Conservation (phyloP, 2,113 vertebrate genomes). For the Thunnus thynnus region DNA sequence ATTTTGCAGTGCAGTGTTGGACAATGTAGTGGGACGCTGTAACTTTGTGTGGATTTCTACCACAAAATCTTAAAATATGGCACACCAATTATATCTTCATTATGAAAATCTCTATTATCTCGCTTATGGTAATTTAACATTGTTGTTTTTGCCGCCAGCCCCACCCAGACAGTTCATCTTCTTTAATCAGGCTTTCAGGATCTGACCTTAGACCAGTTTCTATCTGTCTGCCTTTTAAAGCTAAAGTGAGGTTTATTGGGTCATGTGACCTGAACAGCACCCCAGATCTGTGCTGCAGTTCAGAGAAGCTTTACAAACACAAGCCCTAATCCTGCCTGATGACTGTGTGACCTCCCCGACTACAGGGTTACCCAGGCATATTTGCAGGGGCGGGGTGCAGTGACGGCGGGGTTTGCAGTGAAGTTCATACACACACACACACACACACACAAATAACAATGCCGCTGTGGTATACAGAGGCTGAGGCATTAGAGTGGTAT, state of each 20-base stretch:
- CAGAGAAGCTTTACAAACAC: slow-evolving; percentile 52
- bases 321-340: slow-evolving; percentile 46
- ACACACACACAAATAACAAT: slow-evolving; percentile 27
- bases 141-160: slow-evolving; percentile 33
- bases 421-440: slow-evolving; percentile 21
- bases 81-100: slow-evolving; percentile 2
- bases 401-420: neutral
- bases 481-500: slow-evolving; percentile 60
- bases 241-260: slow-evolving; percentile 36
- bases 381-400: slow-evolving; percentile 28
- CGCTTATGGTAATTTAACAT: neutral
- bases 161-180: slow-evolving; percentile 16
- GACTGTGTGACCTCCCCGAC: slow-evolving; percentile 39
- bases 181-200: slow-evolving; percentile 37
- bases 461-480: slow-evolving; percentile 30
- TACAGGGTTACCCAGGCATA: slow-evolving; percentile 32
- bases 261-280: slow-evolving; percentile 46
- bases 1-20: neutral
- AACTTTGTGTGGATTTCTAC: neutral
- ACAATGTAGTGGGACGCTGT: neutral
- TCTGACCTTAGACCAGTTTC: slow-evolving; percentile 49
- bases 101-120: slow-evolving; percentile 36
- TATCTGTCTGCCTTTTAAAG: slow-evolving; percentile 29
- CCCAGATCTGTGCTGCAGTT: slow-evolving; percentile 5
- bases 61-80: slow-evolving; percentile 5